Evolutionary conservation across 2,888 invertebrate species (phyloP).

Genomic region (Molanna angustata): DNA sequence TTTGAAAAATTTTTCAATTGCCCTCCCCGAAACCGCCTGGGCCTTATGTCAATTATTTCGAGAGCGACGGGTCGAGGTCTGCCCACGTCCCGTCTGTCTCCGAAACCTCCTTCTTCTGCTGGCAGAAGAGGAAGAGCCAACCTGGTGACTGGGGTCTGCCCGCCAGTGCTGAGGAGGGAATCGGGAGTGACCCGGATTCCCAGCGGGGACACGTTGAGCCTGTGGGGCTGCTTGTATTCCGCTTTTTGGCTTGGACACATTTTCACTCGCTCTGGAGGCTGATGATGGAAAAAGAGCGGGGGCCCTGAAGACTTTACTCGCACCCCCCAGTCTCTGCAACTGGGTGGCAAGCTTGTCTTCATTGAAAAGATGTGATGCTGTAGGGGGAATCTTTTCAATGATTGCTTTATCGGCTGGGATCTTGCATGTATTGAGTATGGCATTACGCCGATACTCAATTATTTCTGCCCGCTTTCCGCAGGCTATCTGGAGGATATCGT

Average conservation of each 20-base stretch:
- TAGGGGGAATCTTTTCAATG: not conserved
- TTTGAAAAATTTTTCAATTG: no score
- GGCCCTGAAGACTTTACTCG: not conserved
- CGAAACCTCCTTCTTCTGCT: not conserved
- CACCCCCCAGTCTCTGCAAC: not conserved
- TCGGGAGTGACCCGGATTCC: not conserved
- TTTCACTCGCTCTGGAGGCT: not conserved
- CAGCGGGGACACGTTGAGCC: not conserved
- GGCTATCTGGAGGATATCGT: not conserved
- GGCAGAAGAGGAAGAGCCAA: not conserved
- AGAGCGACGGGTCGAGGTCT: no score
- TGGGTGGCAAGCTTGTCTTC: not conserved
- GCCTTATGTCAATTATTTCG: no score
- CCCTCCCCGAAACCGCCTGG: no score
- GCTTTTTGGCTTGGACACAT: not conserved
- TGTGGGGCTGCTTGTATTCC: not conserved
- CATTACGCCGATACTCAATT: not conserved
- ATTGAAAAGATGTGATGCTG: not conserved
- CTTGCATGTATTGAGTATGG: not conserved
- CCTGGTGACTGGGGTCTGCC: conserved; percentile 2
- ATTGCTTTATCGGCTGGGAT: not conserved
- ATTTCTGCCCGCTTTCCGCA: conserved; percentile 1
- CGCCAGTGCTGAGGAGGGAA: not conserved
- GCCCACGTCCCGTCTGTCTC: not conserved
- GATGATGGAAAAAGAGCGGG: no score